Percentiles rank a stretch among this genome's conserved stretches.
phyloP scores from a whole-genome alignment of 64 coral and sea anemone genomes.

The Anthopleura sola region DNA sequence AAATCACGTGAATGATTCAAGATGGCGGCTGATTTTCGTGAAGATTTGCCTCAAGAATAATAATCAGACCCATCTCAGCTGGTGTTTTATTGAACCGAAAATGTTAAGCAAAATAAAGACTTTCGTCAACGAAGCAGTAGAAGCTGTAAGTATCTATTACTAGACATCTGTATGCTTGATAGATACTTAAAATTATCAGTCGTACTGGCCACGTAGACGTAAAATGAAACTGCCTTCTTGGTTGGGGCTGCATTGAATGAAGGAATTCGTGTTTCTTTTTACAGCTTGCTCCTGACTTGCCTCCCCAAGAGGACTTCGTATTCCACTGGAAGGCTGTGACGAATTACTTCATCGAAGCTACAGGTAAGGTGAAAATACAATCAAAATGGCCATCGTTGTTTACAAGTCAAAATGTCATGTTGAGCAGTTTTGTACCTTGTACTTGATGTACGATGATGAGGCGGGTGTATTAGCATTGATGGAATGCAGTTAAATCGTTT shows the following conservation, averaged over 20 bases:
- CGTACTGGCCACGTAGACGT: neutral
- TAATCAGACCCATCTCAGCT: neutral
- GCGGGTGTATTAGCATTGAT: too few relatives aligned
- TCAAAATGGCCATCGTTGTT: neutral
- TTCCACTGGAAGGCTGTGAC: constrained; percentile 99
- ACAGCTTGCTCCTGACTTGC: constrained; percentile 92
- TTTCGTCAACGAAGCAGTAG: constrained; percentile 90
- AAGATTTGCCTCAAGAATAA: neutral
- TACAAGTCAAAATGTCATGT: too few relatives aligned
- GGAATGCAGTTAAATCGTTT: too few relatives aligned
- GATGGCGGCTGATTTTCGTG: constrained; percentile 5
- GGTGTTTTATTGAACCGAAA: neutral
- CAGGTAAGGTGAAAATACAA: constrained; percentile 45
- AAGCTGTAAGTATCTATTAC: constrained; percentile 75
- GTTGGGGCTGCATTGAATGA: neutral
- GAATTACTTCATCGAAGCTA: constrained; percentile 98
- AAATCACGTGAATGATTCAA: neutral
- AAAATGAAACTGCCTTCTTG: neutral
- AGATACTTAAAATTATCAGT: neutral
- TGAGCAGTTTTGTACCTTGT: too few relatives aligned
- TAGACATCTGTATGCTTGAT: neutral
- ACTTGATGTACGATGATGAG: too few relatives aligned
- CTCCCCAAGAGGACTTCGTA: constrained; percentile 90
- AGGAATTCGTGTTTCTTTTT: constrained; percentile 21
- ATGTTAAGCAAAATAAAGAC: constrained; percentile 96